These are phyloP conservation scores for Drosophila picticornis DNA, from an alignment of 2,888 invertebrate genomes.

Conservation along the genomic window DNA sequence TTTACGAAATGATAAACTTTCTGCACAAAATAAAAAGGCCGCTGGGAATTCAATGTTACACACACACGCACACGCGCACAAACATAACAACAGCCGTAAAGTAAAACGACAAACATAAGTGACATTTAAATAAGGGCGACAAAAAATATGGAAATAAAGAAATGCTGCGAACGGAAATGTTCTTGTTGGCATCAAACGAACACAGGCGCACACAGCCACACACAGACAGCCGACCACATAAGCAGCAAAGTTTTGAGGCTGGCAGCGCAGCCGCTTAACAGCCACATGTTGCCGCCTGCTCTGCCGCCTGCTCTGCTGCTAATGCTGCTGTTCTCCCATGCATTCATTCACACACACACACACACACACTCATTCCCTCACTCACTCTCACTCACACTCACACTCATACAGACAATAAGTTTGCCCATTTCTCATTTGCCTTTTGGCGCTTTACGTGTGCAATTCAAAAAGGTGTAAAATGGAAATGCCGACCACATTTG, in stretches of 20 bases:
- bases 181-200: slow-evolving; percentile 15
- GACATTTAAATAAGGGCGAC: slow-evolving; percentile 64
- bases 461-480: slow-evolving; percentile 70
- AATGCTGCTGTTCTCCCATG: slow-evolving; percentile 2
- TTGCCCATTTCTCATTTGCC: slow-evolving; percentile 3
- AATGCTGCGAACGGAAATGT: slow-evolving; percentile 50
- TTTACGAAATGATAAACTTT: slow-evolving; percentile 42
- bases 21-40: slow-evolving; percentile 34
- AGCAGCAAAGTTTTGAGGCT: slow-evolving; percentile 30
- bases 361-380: neutral
- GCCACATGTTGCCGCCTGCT: slow-evolving; percentile 67
- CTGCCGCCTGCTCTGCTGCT: slow-evolving; percentile 3
- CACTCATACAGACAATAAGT: neutral
- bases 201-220: neutral
- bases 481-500: slow-evolving; percentile 69
- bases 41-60: slow-evolving; percentile 45
- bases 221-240: slow-evolving; percentile 8
- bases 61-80: slow-evolving; percentile 16
- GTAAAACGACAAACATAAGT: slow-evolving; percentile 63
- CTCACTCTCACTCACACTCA: neutral
- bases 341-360: neutral
- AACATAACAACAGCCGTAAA: slow-evolving; percentile 39
- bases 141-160: slow-evolving; percentile 16
- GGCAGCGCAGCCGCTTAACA: slow-evolving; percentile 39
- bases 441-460: slow-evolving; percentile 22